These are phyloP conservation scores for Haemorhous mexicanus DNA, from an alignment of 2,113 vertebrate genomes.

Conservation along the genomic window DNA sequence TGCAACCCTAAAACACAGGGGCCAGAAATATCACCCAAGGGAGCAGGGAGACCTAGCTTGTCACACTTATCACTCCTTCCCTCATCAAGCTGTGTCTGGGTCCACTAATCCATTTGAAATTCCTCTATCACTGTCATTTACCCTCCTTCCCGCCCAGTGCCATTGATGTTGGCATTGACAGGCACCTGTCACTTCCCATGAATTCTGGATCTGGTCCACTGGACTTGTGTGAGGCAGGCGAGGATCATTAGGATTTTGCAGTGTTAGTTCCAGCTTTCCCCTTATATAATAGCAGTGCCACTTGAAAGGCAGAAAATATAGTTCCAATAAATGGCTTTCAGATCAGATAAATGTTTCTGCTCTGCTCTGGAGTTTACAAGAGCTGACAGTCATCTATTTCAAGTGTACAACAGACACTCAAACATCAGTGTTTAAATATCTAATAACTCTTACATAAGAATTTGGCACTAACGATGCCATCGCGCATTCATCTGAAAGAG, in stretches of 20 bases:
- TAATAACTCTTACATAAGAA: constrained; percentile 39
- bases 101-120: constrained; percentile 34
- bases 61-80: constrained; percentile 4
- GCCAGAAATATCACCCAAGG: not conserved
- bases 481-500: not conserved
- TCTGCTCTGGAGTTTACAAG: constrained; percentile 21
- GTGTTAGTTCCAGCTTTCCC: constrained; percentile 31
- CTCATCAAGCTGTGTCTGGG: not conserved
- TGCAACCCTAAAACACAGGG: not conserved
- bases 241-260: constrained; percentile 7
- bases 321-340: constrained; percentile 57
- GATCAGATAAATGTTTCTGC: constrained; percentile 5
- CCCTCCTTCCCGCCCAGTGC: not conserved
- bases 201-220: constrained; percentile 35
- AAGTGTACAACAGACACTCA: not conserved
- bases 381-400: constrained; percentile 44
- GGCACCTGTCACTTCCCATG: constrained; percentile 31
- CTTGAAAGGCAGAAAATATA: constrained; percentile 27
- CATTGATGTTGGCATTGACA: constrained; percentile 40
- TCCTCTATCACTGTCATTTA: not conserved
- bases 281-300: constrained; percentile 1
- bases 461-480: not conserved
- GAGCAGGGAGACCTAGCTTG: not conserved
- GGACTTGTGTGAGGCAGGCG: not conserved
- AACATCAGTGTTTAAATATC: constrained; percentile 23